These are phyloP conservation scores for Ctenopoma kingsleyae DNA, from an alignment of 2,797 vertebrate genomes.

Conservation along the genomic window DNA sequence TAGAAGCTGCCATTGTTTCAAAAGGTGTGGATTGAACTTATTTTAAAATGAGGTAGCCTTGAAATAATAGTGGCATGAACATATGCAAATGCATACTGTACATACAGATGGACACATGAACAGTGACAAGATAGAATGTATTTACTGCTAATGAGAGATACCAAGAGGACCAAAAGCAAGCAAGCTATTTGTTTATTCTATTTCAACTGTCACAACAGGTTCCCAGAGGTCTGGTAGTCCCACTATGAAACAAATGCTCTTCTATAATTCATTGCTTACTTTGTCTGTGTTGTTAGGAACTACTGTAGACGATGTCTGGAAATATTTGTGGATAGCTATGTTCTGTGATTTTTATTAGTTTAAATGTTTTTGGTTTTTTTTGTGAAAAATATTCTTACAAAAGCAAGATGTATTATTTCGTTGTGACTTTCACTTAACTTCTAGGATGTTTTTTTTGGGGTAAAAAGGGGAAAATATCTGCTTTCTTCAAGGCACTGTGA, in stretches of 20 bases:
- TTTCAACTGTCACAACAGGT: slow-evolving; percentile 57
- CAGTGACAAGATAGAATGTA: slow-evolving; percentile 24
- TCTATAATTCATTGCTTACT: slow-evolving; percentile 44
- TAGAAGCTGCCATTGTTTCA: slow-evolving; percentile 12
- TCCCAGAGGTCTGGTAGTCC: slow-evolving; percentile 52
- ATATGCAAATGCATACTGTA: not conserved
- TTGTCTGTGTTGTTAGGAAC: slow-evolving; percentile 26
- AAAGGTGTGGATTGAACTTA: slow-evolving; percentile 23
- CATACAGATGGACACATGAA: not conserved
- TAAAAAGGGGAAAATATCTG: slow-evolving; percentile 1
- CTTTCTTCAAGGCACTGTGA: slow-evolving; percentile 16
- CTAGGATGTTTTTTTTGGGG: slow-evolving; percentile 18
- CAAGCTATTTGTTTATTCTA: slow-evolving; percentile 64
- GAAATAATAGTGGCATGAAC: slow-evolving; percentile 12
- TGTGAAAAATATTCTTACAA: not conserved
- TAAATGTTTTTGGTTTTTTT: not conserved
- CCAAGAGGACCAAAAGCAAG: slow-evolving; percentile 36
- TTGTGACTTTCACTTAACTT: slow-evolving; percentile 41
- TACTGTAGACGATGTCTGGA: not conserved
- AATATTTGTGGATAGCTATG: slow-evolving; percentile 12
- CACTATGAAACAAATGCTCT: slow-evolving; percentile 37
- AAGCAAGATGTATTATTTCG: not conserved
- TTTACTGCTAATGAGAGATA: slow-evolving; percentile 63
- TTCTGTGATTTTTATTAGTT: slow-evolving; percentile 1
- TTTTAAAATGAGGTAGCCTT: slow-evolving; percentile 69